Conservation (phyloP, 92 coral and sea anemone species). For the Paragorgia papillata region DNA sequence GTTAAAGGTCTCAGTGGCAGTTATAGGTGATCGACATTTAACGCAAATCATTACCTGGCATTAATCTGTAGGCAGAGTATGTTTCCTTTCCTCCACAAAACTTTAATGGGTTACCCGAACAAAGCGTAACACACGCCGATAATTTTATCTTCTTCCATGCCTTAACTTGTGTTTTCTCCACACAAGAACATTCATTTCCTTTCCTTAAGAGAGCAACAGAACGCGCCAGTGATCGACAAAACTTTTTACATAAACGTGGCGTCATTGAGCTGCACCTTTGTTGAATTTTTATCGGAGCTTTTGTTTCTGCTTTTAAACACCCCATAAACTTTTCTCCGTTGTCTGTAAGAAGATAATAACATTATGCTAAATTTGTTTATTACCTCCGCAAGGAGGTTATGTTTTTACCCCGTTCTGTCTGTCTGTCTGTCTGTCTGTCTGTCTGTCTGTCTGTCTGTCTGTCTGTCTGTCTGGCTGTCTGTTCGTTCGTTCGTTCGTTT, state of each 20-base stretch:
- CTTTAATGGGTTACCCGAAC: not conserved
- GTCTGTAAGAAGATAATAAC: constrained; percentile 9
- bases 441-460: too few species aligned
- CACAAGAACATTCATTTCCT: constrained; percentile 14
- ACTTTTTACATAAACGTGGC: constrained; percentile 1
- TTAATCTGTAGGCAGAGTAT: constrained; percentile 5
- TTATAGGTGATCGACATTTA: too few species aligned
- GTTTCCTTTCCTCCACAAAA: constrained; percentile 34
- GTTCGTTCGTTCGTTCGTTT: too few species aligned
- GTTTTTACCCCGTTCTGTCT: too few species aligned
- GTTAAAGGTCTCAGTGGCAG: too few species aligned
- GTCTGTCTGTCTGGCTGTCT: too few species aligned
- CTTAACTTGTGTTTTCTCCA: not conserved
- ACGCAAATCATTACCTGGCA: constrained; percentile 39
- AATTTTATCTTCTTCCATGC: not conserved
- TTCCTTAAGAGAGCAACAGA: constrained; percentile 14
- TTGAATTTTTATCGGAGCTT: not conserved
- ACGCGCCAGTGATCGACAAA: constrained; percentile 12
- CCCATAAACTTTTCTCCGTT: constrained; percentile 19
- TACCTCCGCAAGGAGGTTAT: too few species aligned
- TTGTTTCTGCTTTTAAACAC: not conserved
- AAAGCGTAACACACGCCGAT: constrained; percentile 11
- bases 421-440: too few species aligned
- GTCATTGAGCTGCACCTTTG: constrained; percentile 11
- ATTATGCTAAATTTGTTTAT: too few species aligned